Base-by-base conservation (phyloP, 2,797 vertebrate species). In the Tenualosa ilisha region DNA sequence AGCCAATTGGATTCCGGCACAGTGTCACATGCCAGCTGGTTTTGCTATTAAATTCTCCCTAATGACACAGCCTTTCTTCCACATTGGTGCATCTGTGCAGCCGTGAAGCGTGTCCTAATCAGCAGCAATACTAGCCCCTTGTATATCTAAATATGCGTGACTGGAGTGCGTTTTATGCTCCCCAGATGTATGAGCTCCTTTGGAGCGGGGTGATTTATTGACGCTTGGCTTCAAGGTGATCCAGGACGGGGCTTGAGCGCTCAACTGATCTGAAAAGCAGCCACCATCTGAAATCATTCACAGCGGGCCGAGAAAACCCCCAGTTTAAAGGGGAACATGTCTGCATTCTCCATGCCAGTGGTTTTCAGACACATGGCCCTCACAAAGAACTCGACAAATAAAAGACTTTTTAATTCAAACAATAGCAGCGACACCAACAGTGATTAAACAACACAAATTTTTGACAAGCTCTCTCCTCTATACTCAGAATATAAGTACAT, bases 241-340 rank as follows among this genome's bases (percentile, higher is more conserved):
- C 92, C 86, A 85, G 89, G 90, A 92, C 88, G 86, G 91, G 91
- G 91, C 91, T 90, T 90, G 90, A 90, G 86, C 84, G 91, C 89
- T 87, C 91, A 90, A 85, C 92, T 92, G 93, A 95, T 94, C 91
- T 92, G 93, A 94, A 94, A 94, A 94, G 92, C 95, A 93, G 93
- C 90, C 83, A 89, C 86, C 86, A 86, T 92, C 92, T 93, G 90
- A 93, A 94, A 93, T 91, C 89, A 91, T 91, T 92, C 90, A 91
- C 91, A 88, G 89, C 68, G 2, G 90, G 88, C 88, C 84, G n/a
- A 12, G 9, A 37, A 46, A 40, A 6, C 15, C 5, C 40, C 89
- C 91, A 91, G 93, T 94, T 95, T 94, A 79, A 94, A 91, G 90
- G 46, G 93, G 91, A 93, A 90, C 89, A 91, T 91, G 93, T 93